These are phyloP conservation scores for Phylloscopus trochiloides DNA, from an alignment of 2,113 vertebrate species.

Conservation along the genomic window DNA sequence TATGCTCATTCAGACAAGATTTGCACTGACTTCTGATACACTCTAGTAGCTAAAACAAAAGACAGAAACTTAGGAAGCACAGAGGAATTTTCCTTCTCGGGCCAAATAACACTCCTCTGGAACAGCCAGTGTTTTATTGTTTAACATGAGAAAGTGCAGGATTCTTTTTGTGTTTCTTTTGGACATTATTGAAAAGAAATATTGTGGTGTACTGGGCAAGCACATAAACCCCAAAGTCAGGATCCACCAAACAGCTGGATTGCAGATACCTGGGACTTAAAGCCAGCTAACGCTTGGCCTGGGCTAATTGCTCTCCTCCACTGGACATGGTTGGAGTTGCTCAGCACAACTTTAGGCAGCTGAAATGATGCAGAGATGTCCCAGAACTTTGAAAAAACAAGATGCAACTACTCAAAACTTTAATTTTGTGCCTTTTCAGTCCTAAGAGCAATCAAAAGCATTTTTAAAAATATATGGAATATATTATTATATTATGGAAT, in stretches of 20 bases:
- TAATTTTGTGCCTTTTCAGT: neutral
- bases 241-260: conserved; percentile 3
- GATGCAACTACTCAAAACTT: neutral
- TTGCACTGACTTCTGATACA: neutral
- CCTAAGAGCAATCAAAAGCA: neutral
- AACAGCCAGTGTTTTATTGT: neutral
- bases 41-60: neutral
- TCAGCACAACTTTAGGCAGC: neutral
- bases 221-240: neutral
- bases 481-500: too few species aligned
- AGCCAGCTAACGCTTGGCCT: neutral
- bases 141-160: conserved; percentile 6
- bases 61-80: neutral
- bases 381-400: neutral
- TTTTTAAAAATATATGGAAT: neutral
- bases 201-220: neutral
- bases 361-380: neutral
- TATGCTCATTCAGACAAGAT: neutral
- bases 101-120: neutral
- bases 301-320: neutral
- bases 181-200: conserved; percentile 39
- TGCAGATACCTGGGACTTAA: neutral
- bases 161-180: conserved; percentile 27
- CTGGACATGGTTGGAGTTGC: neutral
- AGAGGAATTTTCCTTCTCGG: conserved; percentile 2